Conservation (phyloP, 2,888 invertebrate species). For the Endotricha flammealis region DNA sequence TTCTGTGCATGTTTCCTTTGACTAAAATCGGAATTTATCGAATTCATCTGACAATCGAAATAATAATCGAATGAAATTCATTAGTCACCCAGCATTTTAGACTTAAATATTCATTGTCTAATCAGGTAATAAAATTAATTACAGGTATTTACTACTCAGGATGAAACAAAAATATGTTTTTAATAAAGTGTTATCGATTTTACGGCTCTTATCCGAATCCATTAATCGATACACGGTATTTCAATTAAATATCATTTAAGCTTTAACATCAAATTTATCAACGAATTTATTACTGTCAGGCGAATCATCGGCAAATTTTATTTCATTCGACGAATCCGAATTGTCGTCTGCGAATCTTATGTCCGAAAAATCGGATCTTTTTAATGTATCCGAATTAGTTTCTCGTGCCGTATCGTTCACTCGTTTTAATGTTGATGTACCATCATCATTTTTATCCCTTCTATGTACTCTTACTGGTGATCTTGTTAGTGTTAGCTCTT, state of each 20-base stretch:
- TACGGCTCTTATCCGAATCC: too few relatives aligned
- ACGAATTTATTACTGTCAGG: conserved; percentile 65
- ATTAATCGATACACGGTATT: not conserved
- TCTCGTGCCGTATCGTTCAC: conserved; percentile 82
- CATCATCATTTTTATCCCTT: conserved; percentile 44
- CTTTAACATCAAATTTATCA: conserved; percentile 60
- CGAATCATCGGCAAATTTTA: conserved; percentile 68
- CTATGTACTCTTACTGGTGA: conserved; percentile 61
- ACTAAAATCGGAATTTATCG: too few relatives aligned
- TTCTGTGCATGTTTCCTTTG: too few relatives aligned
- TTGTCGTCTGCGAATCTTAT: conserved; percentile 86
- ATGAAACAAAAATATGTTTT: too few relatives aligned
- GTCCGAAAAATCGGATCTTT: conserved; percentile 79
- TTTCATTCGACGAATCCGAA: conserved; percentile 75
- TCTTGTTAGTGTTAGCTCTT: conserved; percentile 54
- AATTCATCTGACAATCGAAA: too few relatives aligned
- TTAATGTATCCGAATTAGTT: conserved; percentile 74
- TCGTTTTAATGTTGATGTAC: conserved; percentile 75
- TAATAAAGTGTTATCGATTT: too few relatives aligned
- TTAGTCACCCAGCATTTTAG: too few relatives aligned
- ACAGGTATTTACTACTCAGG: too few relatives aligned
- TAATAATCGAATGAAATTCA: too few relatives aligned
- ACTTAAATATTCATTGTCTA: too few relatives aligned
- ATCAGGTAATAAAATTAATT: too few relatives aligned
- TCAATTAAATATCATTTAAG: conserved; percentile 26